A percentile compares a stretch with the other conserved stretches of the same genome.
These are phyloP conservation scores for Aldabrachelys gigantea DNA, from an alignment of 2,113 vertebrate genomes.

Conservation along the genomic window DNA sequence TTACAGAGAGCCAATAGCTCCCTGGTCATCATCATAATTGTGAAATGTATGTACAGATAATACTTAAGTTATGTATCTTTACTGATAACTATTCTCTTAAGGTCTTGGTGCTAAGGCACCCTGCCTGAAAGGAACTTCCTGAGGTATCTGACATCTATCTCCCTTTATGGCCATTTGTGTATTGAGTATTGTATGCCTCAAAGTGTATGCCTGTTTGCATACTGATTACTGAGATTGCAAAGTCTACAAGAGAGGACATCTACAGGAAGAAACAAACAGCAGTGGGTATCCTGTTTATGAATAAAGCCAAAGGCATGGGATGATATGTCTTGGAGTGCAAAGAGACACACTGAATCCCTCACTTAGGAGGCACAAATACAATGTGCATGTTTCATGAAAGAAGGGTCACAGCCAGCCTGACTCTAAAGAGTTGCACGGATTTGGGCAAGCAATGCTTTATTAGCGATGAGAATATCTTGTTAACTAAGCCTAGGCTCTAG, in stretches of 20 bases:
- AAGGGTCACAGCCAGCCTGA: background rate
- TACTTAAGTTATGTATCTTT: background rate
- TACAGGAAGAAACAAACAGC: background rate
- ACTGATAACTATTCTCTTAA: background rate
- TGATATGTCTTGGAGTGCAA: background rate
- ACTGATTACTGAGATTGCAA: background rate
- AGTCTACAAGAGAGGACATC: background rate
- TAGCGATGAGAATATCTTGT: background rate
- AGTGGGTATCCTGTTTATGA: background rate
- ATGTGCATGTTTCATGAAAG: background rate
- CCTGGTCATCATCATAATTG: background rate
- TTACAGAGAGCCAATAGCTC: too few species aligned
- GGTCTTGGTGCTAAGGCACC: background rate
- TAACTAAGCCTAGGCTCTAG: background rate
- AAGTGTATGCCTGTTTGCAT: background rate
- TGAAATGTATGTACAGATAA: background rate
- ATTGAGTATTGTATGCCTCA: background rate
- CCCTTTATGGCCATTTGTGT: background rate
- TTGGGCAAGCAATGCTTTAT: background rate
- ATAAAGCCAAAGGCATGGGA: background rate
- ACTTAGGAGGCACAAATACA: background rate
- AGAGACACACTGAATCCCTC: background rate
- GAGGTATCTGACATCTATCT: background rate
- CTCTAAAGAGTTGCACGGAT: background rate
- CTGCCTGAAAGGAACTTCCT: background rate